These are phyloP conservation scores for Zaprionus gabonicus DNA, from an alignment of 1,140 invertebrate species.

Conservation along the genomic window DNA sequence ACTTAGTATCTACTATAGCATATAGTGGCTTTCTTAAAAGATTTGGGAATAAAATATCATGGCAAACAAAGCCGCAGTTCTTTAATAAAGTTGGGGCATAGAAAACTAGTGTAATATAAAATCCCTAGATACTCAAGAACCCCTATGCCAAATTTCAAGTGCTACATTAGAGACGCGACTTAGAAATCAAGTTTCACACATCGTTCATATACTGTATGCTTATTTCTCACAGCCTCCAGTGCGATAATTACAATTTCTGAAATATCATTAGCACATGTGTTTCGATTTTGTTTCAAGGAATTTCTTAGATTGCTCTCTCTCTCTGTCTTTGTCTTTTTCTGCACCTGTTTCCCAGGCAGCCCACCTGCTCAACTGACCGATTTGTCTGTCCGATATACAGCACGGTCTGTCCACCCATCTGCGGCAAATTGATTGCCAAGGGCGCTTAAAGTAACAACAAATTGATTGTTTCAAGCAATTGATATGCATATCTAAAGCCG, in stretches of 20 bases:
- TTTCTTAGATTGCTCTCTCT: neutral
- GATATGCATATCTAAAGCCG: constrained; percentile 55
- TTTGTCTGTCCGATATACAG: neutral
- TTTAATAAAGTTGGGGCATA: neutral
- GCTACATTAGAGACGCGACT: no score
- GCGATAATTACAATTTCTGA: neutral
- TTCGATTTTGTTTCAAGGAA: constrained; percentile 3
- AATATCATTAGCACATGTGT: constrained; percentile 8
- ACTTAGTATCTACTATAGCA: no score
- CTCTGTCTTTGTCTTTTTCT: neutral
- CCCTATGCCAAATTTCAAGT: neutral
- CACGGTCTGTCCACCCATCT: constrained; percentile 13
- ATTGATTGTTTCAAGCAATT: constrained; percentile 53
- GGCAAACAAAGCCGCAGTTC: neutral
- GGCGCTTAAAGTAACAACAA: constrained; percentile 39
- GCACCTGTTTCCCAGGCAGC: constrained; percentile 25
- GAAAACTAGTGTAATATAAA: neutral
- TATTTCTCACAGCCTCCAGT: constrained; percentile 5
- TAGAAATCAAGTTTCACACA: neutral
- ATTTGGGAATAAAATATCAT: neutral
- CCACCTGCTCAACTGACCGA: constrained; percentile 20
- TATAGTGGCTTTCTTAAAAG: no score
- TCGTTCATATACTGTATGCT: neutral
- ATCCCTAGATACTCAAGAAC: neutral
- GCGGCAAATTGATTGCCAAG: constrained; percentile 50